A percentile compares a stretch with the other conserved stretches of the same genome.
Evolutionary conservation across 2,888 invertebrate genomes (phyloP).

Genomic region (Tachina fera): DNA sequence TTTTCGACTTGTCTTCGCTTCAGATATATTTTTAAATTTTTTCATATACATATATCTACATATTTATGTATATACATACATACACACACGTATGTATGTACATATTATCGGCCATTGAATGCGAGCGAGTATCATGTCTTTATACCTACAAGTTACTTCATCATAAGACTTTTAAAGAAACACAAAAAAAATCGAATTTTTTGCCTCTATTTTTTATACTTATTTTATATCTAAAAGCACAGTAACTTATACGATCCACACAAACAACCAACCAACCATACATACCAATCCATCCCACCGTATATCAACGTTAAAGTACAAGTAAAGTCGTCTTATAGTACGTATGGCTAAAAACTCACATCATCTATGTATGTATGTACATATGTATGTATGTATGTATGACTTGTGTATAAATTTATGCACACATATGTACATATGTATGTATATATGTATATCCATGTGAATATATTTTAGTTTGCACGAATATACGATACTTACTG

Average conservation of each 20-base stretch:
- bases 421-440: constrained; percentile 7
- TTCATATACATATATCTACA: constrained; percentile 8
- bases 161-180: constrained; percentile 60
- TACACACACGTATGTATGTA: background rate
- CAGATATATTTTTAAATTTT: background rate
- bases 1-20: constrained; percentile 33
- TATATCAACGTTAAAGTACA: constrained; percentile 36
- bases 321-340: constrained; percentile 49
- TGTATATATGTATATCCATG: background rate
- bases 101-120: constrained; percentile 22
- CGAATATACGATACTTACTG: constrained; percentile 51
- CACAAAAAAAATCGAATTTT: constrained; percentile 53
- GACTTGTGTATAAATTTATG: background rate
- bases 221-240: constrained; percentile 44
- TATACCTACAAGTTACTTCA: constrained; percentile 61
- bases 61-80: background rate
- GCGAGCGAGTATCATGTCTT: constrained; percentile 44
- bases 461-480: background rate
- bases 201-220: constrained; percentile 43
- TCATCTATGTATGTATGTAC: background rate
- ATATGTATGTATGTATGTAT: background rate
- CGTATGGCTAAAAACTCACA: constrained; percentile 25
- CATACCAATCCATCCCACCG: constrained; percentile 26
- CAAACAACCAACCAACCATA: constrained; percentile 40
- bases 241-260: constrained; percentile 44